Base-by-base conservation (phyloP, 2,888 invertebrate species). In the Hirtodrosophila confusa region DNA sequence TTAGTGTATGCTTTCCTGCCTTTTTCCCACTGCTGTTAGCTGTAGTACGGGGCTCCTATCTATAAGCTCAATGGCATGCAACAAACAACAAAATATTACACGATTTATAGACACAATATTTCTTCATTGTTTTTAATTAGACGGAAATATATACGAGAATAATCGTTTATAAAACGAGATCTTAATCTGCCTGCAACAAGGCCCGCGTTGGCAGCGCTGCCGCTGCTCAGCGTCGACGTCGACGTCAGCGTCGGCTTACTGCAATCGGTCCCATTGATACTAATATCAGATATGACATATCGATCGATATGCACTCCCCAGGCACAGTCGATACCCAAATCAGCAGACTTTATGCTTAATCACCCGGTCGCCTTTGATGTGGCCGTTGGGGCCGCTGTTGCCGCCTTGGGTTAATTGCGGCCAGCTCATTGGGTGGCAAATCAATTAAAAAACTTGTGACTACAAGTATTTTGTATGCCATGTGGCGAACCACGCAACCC, bases 401-500 rank as follows among this genome's bases (percentile, higher is more conserved):
- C 29, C 7, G 48, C 84, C 82, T 65, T 69, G 82, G 85, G 85
- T 87, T 82, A 82, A 82, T 86, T 82, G 82, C 85, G 84, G 78
- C 75, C 85, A 84, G 73, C 82, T 82, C 82, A 75, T 82, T 82
- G 82, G 82, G 87, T 82, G 82, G 82, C 85, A 85, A 87, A 82
- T 87, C 87, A 82, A 87, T 82, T 82, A 73, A 85, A 72, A 60
- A 40, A 35, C 23, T 43, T 41, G 48, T 44, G 65, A 54, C 60
- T 27, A 50, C 44, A 70, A 75, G 51, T 60, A 56, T 55, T 53
- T 60, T 54, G 45, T 63, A 29, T 50, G 53, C 33, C 56, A 57
- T 53, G 60, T 56, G 50, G 47, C 55, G 29, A 49, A 31, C 31
- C 9, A 31, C 8, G 31, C 31, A 31, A 31, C 7, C 7, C 27